These are phyloP conservation scores for Megalops atlanticus DNA, from an alignment of 2,113 vertebrate genomes.

Conservation along the genomic window DNA sequence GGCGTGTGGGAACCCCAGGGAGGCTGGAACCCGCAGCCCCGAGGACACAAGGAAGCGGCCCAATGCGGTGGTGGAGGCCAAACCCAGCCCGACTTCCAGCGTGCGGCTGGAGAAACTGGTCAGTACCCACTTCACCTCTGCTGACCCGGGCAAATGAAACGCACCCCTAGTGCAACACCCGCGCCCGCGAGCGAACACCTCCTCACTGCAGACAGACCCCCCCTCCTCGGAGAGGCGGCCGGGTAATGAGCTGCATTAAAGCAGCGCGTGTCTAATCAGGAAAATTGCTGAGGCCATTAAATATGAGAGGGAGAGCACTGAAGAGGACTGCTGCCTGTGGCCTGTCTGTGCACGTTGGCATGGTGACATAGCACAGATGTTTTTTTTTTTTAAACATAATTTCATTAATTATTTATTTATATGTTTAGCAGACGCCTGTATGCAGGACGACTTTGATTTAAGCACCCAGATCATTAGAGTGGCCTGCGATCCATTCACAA, in stretches of 20 bases:
- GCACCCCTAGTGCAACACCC: background rate
- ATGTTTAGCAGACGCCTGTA: background rate
- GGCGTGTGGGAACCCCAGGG: conserved; percentile 81
- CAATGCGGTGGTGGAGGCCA: conserved; percentile 69
- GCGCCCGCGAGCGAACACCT: background rate
- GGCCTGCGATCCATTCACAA: no score
- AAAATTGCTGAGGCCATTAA: background rate
- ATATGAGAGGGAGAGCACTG: no score
- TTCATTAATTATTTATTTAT: background rate
- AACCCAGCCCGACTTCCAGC: conserved; percentile 56
- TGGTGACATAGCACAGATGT: background rate
- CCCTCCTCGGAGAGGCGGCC: background rate
- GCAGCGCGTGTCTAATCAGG: background rate
- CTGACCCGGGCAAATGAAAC: no score
- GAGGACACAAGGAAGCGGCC: conserved; percentile 74
- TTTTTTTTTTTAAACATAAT: background rate
- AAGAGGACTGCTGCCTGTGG: background rate
- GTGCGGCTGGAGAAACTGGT: conserved; percentile 82
- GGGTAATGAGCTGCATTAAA: background rate
- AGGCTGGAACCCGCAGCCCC: conserved; percentile 65
- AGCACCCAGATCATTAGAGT: no score
- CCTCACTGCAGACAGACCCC: background rate
- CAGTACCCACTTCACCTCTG: conserved; percentile 32
- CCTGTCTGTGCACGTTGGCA: background rate
- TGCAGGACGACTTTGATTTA: background rate